Evolutionary conservation across 2,888 invertebrate species (phyloP).

Genomic region (Drosophila yooni): DNA sequence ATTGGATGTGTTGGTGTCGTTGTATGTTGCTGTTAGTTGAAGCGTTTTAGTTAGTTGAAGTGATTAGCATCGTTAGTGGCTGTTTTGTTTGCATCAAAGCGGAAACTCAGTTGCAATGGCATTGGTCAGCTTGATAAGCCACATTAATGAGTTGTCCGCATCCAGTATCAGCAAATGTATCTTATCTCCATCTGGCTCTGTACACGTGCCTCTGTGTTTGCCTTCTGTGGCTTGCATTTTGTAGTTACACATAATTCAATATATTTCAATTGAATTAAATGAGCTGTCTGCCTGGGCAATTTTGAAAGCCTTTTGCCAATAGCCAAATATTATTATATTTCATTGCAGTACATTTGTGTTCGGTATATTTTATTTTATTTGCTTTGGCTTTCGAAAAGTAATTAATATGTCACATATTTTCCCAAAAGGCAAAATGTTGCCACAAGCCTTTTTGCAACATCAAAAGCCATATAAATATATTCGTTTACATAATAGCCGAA

Average conservation of each 20-base stretch:
- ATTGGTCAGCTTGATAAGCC: constrained; percentile 55
- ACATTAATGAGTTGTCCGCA: constrained; percentile 47
- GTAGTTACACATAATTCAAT: constrained; percentile 42
- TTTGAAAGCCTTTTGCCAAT: not conserved
- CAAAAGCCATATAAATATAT: constrained; percentile 52
- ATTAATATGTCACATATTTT: constrained; percentile 55
- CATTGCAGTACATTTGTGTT: constrained; percentile 39
- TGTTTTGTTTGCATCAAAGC: constrained; percentile 74
- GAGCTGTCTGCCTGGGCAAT: constrained; percentile 26
- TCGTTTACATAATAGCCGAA: constrained; percentile 25
- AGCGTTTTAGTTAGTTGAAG: constrained; percentile 79
- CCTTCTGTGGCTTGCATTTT: constrained; percentile 21
- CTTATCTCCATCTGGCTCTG: constrained; percentile 1
- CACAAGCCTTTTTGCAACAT: constrained; percentile 30
- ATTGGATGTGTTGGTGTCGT: constrained; percentile 38
- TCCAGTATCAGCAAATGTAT: constrained; percentile 1
- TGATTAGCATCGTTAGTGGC: constrained; percentile 80
- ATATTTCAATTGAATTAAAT: constrained; percentile 51
- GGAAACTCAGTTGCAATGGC: constrained; percentile 67
- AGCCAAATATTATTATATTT: constrained; percentile 34
- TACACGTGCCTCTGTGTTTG: constrained; percentile 10
- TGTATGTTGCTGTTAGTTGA: constrained; percentile 54
- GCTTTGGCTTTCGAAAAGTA: constrained; percentile 36
- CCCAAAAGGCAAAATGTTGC: constrained; percentile 26
- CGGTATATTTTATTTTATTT: constrained; percentile 30